Percentiles rank a stretch among this genome's conserved stretches.
Evolutionary conservation across 2,888 invertebrate genomes (phyloP).

Genomic region (Phrixothrix hirtus): DNA sequence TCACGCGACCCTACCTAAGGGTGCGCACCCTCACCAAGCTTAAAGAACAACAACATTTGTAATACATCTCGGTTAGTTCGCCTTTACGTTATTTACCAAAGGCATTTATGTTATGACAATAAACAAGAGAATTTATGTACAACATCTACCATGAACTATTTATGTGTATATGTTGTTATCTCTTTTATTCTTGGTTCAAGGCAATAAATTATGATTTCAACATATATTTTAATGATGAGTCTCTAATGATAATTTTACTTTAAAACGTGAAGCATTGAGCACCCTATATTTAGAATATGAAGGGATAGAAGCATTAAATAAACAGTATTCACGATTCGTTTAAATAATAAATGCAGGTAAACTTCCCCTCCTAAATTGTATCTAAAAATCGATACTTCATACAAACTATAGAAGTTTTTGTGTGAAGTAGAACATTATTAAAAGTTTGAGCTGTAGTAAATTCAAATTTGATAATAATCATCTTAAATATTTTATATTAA

Average conservation of each 20-base stretch:
- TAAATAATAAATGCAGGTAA: constrained; percentile 39
- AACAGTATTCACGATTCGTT: constrained; percentile 32
- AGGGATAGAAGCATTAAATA: constrained; percentile 38
- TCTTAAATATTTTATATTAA: too few species aligned
- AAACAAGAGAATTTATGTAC: not conserved
- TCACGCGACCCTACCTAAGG: constrained; percentile 38
- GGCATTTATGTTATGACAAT: constrained; percentile 22
- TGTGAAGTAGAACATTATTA: too few species aligned
- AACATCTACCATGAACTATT: too few species aligned
- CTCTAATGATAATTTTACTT: too few species aligned
- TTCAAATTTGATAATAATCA: too few species aligned
- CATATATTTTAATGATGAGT: too few species aligned
- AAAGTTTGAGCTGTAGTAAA: too few species aligned
- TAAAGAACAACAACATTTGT: constrained; percentile 39
- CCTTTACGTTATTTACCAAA: constrained; percentile 29
- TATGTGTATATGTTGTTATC: not conserved
- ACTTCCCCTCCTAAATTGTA: constrained; percentile 11
- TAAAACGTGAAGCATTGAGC: not conserved
- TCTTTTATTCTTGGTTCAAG: not conserved
- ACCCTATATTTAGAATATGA: constrained; percentile 11
- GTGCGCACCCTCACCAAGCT: constrained; percentile 35
- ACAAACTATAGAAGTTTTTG: too few species aligned
- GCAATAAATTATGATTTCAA: too few species aligned
- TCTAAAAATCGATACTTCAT: too few species aligned
- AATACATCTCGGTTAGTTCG: constrained; percentile 35